Conservation (phyloP, 1,140 invertebrate species). For the Pomacea maculata region DNA sequence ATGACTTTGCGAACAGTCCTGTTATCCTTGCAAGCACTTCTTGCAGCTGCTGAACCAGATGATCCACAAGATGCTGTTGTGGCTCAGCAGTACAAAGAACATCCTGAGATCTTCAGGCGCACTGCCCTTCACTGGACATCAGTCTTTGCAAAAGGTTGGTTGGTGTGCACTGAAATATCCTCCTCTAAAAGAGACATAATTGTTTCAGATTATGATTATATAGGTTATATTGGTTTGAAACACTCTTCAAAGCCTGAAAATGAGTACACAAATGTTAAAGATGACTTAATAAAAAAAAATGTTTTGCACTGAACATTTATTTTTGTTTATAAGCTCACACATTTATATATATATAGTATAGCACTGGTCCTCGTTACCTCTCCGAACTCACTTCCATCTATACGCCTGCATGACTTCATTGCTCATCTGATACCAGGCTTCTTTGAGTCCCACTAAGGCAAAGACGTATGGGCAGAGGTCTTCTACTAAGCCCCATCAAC, state of each 20-base stretch:
- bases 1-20: conserved; percentile 97
- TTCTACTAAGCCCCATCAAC: too few relatives aligned
- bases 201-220: too few relatives aligned
- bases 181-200: too few relatives aligned
- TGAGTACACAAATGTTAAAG: too few relatives aligned
- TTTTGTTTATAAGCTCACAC: too few relatives aligned
- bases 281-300: too few relatives aligned
- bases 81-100: conserved; percentile 93
- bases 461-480: too few relatives aligned
- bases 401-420: background rate
- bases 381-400: background rate
- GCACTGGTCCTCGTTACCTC: background rate
- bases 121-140: conserved; percentile 96
- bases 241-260: too few relatives aligned
- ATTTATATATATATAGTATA: too few relatives aligned
- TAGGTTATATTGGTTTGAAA: too few relatives aligned
- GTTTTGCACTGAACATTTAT: too few relatives aligned
- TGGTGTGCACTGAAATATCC: background rate
- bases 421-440: too few relatives aligned
- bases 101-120: conserved; percentile 82
- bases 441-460: background rate
- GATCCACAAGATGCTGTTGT: conserved; percentile 90
- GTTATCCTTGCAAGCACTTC: conserved; percentile 87
- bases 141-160: conserved; percentile 80
- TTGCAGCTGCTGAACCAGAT: conserved; percentile 93